Base-by-base conservation (phyloP, 1,140 invertebrate genomes). In the Dendrolimus punctatus region DNA sequence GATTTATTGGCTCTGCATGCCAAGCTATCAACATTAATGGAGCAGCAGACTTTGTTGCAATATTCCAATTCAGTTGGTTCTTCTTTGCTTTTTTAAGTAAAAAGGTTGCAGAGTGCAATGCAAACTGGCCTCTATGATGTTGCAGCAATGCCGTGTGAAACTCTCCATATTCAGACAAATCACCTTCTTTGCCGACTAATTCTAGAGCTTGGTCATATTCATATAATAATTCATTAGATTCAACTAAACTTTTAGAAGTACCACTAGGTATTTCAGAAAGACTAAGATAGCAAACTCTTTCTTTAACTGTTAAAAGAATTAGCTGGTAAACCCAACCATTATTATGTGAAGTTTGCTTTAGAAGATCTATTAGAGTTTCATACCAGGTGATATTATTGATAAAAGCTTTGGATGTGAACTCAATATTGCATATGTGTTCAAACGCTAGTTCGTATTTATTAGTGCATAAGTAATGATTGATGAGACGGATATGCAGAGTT, bases 141-240 rank as follows among this genome's bases (percentile, higher is more conserved):
- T 76, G 70, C 40, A 95, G 92, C 64, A 97, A 93, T 46, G 85
- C 87, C 9, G 92, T 66, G 78, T 95, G 92, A 53, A 91, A 89
- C 85, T 89, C 73, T 80, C 87, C 88, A 88, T 90, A 65, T 46
- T 88, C 73, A 69, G 86, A 64, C 72, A 88, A 79, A 10, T 88
- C 70, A 47, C 89, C 88, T 36, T 87, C 77, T 55, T 80, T 80
- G 7, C 77, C 66, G 6, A 88, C 91, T 71, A 89, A 89, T 49
- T 89, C 87, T 39, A 96, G 69, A 49, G 89, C 87, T 76, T 95
- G 93, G 77, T 97, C 95, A 72, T 96, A 92, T 46, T 91, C 91
- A 66, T 88, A 91, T 55, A 90, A 71, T 44, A 87, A 66, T 38
- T 76, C 78, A 43, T 85, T 85, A 63, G 88, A 90, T 66, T 90